phyloP scores from a whole-genome alignment of 2,888 invertebrate genomes.

The Nesidiocoris tenuis region DNA sequence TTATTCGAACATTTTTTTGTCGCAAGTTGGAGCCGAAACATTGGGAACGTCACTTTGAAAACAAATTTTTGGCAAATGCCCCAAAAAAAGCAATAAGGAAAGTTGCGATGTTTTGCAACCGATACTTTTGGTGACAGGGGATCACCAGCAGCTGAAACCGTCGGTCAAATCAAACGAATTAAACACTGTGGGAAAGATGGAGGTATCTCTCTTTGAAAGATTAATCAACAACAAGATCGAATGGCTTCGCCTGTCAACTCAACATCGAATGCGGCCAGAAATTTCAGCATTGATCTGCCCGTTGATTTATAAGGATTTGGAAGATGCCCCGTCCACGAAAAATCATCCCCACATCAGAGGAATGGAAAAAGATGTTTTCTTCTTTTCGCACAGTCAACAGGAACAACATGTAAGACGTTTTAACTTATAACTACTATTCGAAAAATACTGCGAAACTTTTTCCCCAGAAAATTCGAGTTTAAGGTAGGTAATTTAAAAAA shows the following conservation, averaged over 20 bases:
- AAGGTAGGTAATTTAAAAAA: too few relatives aligned
- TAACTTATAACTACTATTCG: too few relatives aligned
- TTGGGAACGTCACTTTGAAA: too few relatives aligned
- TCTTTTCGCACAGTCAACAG: slow-evolving; percentile 56
- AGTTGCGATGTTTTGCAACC: background rate
- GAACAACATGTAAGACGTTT: background rate
- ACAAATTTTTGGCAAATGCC: too few relatives aligned
- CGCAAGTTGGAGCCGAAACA: too few relatives aligned
- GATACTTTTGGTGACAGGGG: slow-evolving; percentile 34
- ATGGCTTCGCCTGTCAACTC: slow-evolving; percentile 56
- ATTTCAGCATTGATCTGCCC: slow-evolving; percentile 58
- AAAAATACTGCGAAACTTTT: too few relatives aligned
- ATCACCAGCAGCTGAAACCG: slow-evolving; percentile 57
- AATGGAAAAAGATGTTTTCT: slow-evolving; percentile 65
- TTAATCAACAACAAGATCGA: slow-evolving; percentile 56
- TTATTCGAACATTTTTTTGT: too few relatives aligned
- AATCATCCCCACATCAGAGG: slow-evolving; percentile 62
- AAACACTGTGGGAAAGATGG: slow-evolving; percentile 56
- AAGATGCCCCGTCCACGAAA: slow-evolving; percentile 62
- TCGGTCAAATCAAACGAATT: slow-evolving; percentile 57
- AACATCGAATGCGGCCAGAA: slow-evolving; percentile 60
- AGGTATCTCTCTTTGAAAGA: slow-evolving; percentile 60
- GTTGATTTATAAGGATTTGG: slow-evolving; percentile 65
- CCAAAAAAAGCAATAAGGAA: too few relatives aligned
- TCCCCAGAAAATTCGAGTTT: too few relatives aligned